A percentile compares a stretch with the other conserved stretches of the same genome.
Conservation (phyloP, 35 echinoderm and acorn worm species). For the Ptychodera flava region DNA sequence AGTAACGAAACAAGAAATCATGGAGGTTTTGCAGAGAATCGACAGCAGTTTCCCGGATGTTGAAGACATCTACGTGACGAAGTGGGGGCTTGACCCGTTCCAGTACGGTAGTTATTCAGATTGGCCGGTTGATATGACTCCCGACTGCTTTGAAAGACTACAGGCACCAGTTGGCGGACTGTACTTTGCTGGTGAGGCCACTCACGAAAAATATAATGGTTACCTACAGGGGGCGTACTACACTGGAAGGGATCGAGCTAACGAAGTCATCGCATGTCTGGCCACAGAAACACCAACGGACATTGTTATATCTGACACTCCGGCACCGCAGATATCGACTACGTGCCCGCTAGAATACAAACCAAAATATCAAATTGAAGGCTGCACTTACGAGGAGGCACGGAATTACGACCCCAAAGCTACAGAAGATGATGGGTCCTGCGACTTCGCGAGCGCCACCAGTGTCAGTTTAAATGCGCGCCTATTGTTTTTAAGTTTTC, state of each 20-base stretch:
- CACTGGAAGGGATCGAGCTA: not conserved
- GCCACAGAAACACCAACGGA: too few relatives aligned
- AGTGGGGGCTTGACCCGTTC: not conserved
- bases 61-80: not conserved
- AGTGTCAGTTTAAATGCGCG: too few relatives aligned
- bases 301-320: too few relatives aligned
- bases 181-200: conserved; percentile 8
- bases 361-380: not conserved
- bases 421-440: not conserved
- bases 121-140: not conserved
- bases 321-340: too few relatives aligned
- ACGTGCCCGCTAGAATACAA: not conserved
- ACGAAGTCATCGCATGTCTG: not conserved
- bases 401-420: not conserved
- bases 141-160: not conserved
- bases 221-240: not conserved
- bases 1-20: conserved; percentile 4
- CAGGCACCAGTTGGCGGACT: not conserved
- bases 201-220: not conserved
- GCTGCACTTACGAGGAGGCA: not conserved
- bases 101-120: not conserved
- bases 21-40: not conserved
- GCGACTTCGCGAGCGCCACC: not conserved
- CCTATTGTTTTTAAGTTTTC: too few relatives aligned
- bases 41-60: not conserved